These are phyloP conservation scores for Drosophila teissieri DNA, from an alignment of 1,140 invertebrate genomes.

Conservation along the genomic window DNA sequence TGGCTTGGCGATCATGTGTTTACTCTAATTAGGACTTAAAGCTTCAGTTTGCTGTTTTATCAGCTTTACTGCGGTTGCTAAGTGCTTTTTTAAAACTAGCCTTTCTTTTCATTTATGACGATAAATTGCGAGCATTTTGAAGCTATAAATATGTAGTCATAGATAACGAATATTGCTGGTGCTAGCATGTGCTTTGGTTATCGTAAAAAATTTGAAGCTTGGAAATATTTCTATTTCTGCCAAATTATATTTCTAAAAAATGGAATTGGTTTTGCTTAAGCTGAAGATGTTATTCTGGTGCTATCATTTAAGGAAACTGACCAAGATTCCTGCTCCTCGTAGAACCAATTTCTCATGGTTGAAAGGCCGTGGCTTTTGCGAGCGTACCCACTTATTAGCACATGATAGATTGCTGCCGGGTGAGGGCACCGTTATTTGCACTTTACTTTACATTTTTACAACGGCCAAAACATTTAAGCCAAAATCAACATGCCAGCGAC, in stretches of 20 bases:
- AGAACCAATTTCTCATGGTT: constrained; percentile 6
- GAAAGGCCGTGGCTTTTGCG: constrained; percentile 12
- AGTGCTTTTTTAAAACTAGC: not conserved
- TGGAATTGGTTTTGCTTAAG: too few species aligned
- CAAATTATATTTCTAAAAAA: too few species aligned
- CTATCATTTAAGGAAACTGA: not conserved
- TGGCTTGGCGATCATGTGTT: not conserved
- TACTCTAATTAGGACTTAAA: not conserved
- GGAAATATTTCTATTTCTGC: too few species aligned
- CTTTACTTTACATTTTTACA: constrained; percentile 77
- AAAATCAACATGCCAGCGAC: constrained; percentile 70
- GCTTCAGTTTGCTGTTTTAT: not conserved
- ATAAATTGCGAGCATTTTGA: too few species aligned
- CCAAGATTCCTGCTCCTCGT: not conserved
- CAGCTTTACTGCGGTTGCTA: too few species aligned
- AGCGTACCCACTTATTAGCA: constrained; percentile 69
- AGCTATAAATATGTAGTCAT: too few species aligned
- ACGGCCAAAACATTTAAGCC: constrained; percentile 79
- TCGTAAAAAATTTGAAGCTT: too few species aligned
- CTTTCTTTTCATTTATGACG: not conserved
- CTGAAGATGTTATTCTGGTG: too few species aligned
- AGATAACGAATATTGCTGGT: too few species aligned
- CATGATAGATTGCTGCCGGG: constrained; percentile 71
- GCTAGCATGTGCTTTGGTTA: too few species aligned
- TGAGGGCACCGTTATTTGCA: constrained; percentile 78